phyloP scores from a whole-genome alignment of 1,140 invertebrate genomes.

The Diplogasteroides magnus region DNA sequence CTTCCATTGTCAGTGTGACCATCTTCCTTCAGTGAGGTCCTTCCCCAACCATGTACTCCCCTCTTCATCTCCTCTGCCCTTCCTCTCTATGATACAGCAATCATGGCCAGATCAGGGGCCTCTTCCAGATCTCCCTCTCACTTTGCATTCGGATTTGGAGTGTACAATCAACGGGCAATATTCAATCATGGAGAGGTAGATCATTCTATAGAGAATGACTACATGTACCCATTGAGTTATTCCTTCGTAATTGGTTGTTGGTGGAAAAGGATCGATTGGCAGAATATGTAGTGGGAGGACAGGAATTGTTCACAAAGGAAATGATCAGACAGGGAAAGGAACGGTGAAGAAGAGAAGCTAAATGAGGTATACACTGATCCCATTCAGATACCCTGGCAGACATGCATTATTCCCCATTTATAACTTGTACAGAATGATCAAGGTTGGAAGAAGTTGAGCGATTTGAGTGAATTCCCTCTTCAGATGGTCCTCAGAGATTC shows the following conservation, averaged over 20 bases:
- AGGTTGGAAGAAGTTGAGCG: too few relatives aligned
- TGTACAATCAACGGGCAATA: slow-evolving; percentile 1
- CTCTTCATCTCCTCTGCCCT: slow-evolving; percentile 5
- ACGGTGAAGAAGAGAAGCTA: slow-evolving; percentile 13
- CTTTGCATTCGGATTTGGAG: slow-evolving; percentile 4
- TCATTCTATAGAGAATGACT: neutral
- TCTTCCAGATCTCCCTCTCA: neutral
- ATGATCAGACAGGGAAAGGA: slow-evolving; percentile 16
- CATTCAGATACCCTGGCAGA: too few relatives aligned
- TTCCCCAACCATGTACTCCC: slow-evolving; percentile 6
- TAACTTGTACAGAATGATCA: too few relatives aligned
- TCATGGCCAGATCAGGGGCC: too few relatives aligned
- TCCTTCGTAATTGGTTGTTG: slow-evolving; percentile 14
- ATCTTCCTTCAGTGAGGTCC: neutral
- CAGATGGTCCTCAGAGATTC: too few relatives aligned
- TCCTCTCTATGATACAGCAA: neutral
- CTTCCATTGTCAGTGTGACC: slow-evolving; percentile 14
- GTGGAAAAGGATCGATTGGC: slow-evolving; percentile 17
- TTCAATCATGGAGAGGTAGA: slow-evolving; percentile 17
- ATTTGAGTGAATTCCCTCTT: too few relatives aligned
- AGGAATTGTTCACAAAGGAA: slow-evolving; percentile 14
- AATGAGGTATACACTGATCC: too few relatives aligned
- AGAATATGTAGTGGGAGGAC: slow-evolving; percentile 18
- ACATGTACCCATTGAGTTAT: neutral
- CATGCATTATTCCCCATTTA: too few relatives aligned